A percentile compares a stretch with the other conserved stretches of the same genome.
Conservation (phyloP, 2,113 vertebrate genomes). For the Periophthalmodon schlosseri region DNA sequence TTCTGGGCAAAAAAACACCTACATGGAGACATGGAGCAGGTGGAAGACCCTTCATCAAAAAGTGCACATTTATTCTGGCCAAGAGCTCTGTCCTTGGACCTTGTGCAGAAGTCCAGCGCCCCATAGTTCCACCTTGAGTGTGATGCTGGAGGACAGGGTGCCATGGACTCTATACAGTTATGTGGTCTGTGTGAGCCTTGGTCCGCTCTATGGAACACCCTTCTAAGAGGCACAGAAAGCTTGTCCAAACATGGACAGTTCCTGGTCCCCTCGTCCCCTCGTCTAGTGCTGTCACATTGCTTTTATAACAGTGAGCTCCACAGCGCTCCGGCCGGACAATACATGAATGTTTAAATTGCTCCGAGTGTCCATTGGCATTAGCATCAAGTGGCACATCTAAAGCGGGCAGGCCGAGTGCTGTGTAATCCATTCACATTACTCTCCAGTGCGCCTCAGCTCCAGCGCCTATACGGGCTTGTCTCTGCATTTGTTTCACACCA, state of each 20-base stretch:
- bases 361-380: conserved; percentile 84
- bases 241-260: conserved; percentile 60
- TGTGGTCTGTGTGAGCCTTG: conserved; percentile 13
- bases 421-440: conserved; percentile 69
- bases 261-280: conserved; percentile 48
- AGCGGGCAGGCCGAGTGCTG: conserved; percentile 69
- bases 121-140: neutral
- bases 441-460: conserved; percentile 52
- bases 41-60: too few relatives aligned
- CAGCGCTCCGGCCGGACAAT: conserved; percentile 80
- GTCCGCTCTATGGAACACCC: conserved; percentile 16
- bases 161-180: neutral
- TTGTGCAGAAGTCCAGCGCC: too few relatives aligned
- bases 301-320: conserved; percentile 79
- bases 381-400: conserved; percentile 79
- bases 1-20: too few relatives aligned
- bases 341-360: conserved; percentile 88
- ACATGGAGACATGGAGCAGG: too few relatives aligned
- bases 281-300: conserved; percentile 82
- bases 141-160: neutral
- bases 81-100: too few relatives aligned
- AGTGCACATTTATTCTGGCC: too few relatives aligned
- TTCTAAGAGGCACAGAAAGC: conserved; percentile 42
- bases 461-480: conserved; percentile 38
- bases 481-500: conserved; percentile 47